Base-by-base conservation (phyloP, 2,888 invertebrate species). In the Latheticus oryzae region DNA sequence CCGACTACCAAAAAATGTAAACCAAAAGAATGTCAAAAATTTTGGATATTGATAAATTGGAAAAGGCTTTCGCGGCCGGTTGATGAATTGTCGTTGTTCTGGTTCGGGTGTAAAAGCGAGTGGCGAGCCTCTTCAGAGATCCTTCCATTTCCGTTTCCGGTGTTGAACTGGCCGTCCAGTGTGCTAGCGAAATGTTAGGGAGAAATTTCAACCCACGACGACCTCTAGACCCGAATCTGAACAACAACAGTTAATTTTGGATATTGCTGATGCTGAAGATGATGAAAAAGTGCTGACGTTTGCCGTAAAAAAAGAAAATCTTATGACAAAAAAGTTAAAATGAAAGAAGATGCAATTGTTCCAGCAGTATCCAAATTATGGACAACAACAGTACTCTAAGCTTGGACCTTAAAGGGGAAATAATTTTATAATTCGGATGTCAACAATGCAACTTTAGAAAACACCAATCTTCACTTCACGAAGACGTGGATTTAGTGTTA, bases 361-460 rank as follows among this genome's bases (percentile, higher is more conserved):
- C 5, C 15, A 43, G 9, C 13, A 8, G 16, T 15, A 37, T 9
- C 2, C 42, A 4, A 1, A 12, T 23, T 5, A 13, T 58, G 15
- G 38, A 58, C 3, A 11, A 0, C 37, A 37, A 9, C 37, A 40
- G 54, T 12, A 51, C 62, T 16, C 54, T 61, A n/a, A n/a, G n/a
- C n/a, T n/a, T n/a, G n/a, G 35, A 47, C 24, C 43, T 60, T n/a
- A 63, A 58, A n/a, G 37, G 43, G 13, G 53, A 48, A 17, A 51
- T 17, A 35, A 52, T 13, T 15, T 35, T 15, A 19, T n/a, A 33
- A 17, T 5, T 15, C 5, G 21, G 11, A 8, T 5, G 1, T 2
- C 37, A n/a, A n/a, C n/a, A n/a, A n/a, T n/a, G n/a, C n/a, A n/a
- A n/a, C n/a, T n/a, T n/a, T n/a, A n/a, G n/a, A n/a, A n/a, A n/a